Percentiles rank a stretch among this genome's conserved stretches.
Evolutionary conservation across 2,888 invertebrate genomes (phyloP).

Genomic region (Hydrotaea diabolus): DNA sequence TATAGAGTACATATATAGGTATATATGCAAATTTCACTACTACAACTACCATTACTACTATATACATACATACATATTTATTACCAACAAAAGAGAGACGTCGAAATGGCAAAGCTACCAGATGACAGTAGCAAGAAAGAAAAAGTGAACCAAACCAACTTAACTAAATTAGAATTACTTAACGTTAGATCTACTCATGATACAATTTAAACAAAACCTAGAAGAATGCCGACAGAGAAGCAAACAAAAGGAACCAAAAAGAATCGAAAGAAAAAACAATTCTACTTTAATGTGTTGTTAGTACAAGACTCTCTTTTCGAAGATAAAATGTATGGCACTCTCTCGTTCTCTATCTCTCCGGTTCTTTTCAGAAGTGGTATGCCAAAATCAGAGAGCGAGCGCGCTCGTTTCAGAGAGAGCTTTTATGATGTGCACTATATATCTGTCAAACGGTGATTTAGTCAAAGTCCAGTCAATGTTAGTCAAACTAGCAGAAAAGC

Average conservation of each 20-base stretch:
- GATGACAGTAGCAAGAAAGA: constrained; percentile 19
- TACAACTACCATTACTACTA: constrained; percentile 36
- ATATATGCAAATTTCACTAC: constrained; percentile 58
- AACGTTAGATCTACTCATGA: constrained; percentile 18
- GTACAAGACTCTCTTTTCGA: not conserved
- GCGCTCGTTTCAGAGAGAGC: not conserved
- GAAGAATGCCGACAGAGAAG: not conserved
- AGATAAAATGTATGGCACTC: constrained; percentile 4
- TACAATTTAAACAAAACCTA: not conserved
- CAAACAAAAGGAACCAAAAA: not conserved
- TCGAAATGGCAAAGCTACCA: not conserved
- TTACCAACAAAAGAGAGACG: not conserved
- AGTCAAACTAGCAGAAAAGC: constrained; percentile 31
- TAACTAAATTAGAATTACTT: constrained; percentile 25
- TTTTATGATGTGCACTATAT: too few species aligned
- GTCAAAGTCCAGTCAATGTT: constrained; percentile 43
- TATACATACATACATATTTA: constrained; percentile 21
- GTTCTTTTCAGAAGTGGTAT: too few species aligned
- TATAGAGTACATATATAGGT: constrained; percentile 22
- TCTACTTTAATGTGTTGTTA: not conserved
- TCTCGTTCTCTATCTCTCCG: not conserved
- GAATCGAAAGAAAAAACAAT: not conserved
- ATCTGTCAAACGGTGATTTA: constrained; percentile 1
- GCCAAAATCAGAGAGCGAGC: too few species aligned
- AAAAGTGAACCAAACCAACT: not conserved